Evolutionary conservation across 2,888 invertebrate genomes (phyloP), one percentile per base, ranked within the genome.

Genomic region (Athrips mouffetella): DNA sequence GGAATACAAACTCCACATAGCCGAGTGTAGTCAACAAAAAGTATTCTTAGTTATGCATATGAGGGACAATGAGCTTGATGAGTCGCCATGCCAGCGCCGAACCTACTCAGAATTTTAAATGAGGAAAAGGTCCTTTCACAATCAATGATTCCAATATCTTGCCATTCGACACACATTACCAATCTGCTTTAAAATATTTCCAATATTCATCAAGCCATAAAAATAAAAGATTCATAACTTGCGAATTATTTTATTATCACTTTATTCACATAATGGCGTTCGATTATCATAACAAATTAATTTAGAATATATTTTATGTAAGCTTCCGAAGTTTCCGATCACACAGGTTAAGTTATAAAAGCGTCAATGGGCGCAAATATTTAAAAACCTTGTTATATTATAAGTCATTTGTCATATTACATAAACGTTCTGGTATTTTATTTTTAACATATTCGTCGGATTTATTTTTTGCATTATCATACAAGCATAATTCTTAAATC

Each of bases 1-100:
- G 63, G 60, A 63, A 67, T 62, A 65, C 58, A 62, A 62, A 62
- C 62, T 63, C 57, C 33, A 18, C 45, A 54, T 73, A 68, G 69
- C 65, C 64, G n/a, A n/a, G 67, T 70, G 56, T 62, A 63, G 55
- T 52, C 58, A 57, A 60, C 60, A 61, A 61, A 63, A 57, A 57
- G 55, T 59, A 62, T 58, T 51, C 53, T 58, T 61, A 59, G 51
- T 48, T 57, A 59, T 51, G 57, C 56, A 55, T 58, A 61, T 62
- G 57, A 60, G 61, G 29, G 30, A 35, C 45, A 45, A 60, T 57
- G 57, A 57, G 47, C 48, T 51, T 58, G 58, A 59, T 60, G 58
- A 58, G 57, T 61, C 58, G 62, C 60, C 60, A 59, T 60, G 58
- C 60, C 56, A 54, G 58, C 58, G 57, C 53, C 61, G 60, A 61